A percentile compares a stretch with the other conserved stretches of the same genome.
Evolutionary conservation across 2,888 invertebrate species (phyloP).

Genomic region (Adelognathus sp.): DNA sequence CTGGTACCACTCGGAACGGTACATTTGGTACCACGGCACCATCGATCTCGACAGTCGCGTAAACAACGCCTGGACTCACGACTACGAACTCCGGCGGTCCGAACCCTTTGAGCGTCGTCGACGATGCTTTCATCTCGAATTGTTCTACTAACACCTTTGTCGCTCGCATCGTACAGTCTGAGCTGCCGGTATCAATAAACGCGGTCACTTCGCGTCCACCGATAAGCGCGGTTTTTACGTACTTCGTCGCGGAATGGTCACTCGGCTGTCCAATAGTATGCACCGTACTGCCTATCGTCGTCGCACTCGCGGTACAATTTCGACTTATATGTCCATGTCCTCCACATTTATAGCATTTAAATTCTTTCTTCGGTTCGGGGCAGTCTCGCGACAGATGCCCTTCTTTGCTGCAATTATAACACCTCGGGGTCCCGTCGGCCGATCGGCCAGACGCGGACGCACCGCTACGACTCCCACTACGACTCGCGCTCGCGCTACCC

Average conservation of each 20-base stretch:
- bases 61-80: not conserved
- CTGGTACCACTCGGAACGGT: too few species aligned
- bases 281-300: not conserved
- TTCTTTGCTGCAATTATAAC: not conserved
- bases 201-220: not conserved
- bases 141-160: not conserved
- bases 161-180: constrained; percentile 31
- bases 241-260: constrained; percentile 7
- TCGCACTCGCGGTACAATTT: not conserved
- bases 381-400: constrained; percentile 12
- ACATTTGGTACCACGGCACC: not conserved
- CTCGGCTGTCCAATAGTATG: not conserved
- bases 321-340: not conserved
- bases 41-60: not conserved
- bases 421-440: not conserved
- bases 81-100: not conserved
- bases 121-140: not conserved
- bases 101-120: not conserved
- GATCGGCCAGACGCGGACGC: not conserved
- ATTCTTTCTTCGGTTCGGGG: not conserved
- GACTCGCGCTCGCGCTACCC: too few species aligned
- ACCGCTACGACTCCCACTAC: too few species aligned
- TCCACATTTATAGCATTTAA: not conserved
- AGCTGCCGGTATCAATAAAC: constrained; percentile 41
- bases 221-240: constrained; percentile 16